These are phyloP conservation scores for Phallusia fumigata DNA, from an alignment of 23 tunicate genomes.

Conservation along the genomic window DNA sequence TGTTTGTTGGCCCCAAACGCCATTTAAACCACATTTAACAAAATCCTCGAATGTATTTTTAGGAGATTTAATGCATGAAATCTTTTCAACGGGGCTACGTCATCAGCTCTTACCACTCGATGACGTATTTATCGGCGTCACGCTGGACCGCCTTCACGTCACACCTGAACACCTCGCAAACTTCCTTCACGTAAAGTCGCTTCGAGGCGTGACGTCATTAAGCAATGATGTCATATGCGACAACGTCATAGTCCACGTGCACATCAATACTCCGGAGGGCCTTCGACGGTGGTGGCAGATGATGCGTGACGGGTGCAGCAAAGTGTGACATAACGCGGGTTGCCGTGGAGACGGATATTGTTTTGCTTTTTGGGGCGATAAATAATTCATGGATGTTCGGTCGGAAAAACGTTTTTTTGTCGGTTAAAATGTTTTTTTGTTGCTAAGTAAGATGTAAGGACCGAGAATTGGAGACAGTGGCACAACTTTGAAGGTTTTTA, in stretches of 20 bases:
- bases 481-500: no score
- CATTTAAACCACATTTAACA: no score
- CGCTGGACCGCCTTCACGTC: constrained; percentile 23
- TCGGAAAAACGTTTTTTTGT: neutral
- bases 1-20: no score
- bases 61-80: constrained; percentile 47
- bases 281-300: constrained; percentile 22
- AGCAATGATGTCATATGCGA: constrained; percentile 18
- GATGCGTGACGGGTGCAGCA: constrained; percentile 41
- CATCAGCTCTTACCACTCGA: constrained; percentile 52
- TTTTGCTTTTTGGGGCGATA: neutral
- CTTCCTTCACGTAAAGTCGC: constrained; percentile 36
- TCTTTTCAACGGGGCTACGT: constrained; percentile 2
- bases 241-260: constrained; percentile 47
- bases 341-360: neutral
- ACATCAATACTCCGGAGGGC: constrained; percentile 29
- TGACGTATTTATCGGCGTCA: constrained; percentile 59
- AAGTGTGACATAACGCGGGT: neutral
- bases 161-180: constrained; percentile 28
- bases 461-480: no score
- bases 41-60: no score
- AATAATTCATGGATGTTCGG: neutral
- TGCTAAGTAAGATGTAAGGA: no score
- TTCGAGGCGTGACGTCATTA: constrained; percentile 7
- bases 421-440: no score